Conservation (phyloP, 2,888 invertebrate genomes). For the Thyatira batis region DNA sequence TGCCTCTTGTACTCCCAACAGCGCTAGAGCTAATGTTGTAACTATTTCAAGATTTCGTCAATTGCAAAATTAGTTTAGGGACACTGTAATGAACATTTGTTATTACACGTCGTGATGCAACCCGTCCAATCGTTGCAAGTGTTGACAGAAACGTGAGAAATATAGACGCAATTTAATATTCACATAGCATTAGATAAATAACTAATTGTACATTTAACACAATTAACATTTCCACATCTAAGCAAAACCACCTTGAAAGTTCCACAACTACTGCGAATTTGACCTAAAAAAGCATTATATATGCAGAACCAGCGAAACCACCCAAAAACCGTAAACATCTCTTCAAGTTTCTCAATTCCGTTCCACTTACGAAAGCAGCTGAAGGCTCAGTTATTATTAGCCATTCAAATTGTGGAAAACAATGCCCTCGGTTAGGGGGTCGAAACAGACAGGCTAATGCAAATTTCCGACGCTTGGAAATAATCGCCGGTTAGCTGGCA, state of each 20-base stretch:
- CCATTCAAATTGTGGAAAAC: constrained; percentile 69
- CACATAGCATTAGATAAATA: neutral
- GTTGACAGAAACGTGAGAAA: neutral
- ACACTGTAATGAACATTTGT: neutral
- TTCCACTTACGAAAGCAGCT: constrained; percentile 69
- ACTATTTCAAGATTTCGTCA: neutral
- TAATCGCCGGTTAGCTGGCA: constrained; percentile 52
- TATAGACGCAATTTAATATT: neutral
- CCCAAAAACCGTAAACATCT: constrained; percentile 51
- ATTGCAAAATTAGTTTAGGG: neutral
- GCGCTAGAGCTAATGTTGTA: neutral
- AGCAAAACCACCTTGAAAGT: neutral
- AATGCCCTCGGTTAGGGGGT: constrained; percentile 69
- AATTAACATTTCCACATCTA: neutral
- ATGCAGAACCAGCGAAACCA: constrained; percentile 34
- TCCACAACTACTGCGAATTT: constrained; percentile 15
- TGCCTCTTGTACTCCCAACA: neutral
- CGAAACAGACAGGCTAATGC: constrained; percentile 61
- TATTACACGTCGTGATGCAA: neutral
- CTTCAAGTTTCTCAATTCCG: constrained; percentile 59
- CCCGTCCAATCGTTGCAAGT: neutral
- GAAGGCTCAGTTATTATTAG: constrained; percentile 63
- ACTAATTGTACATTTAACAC: neutral
- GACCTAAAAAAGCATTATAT: constrained; percentile 38
- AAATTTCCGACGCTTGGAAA: constrained; percentile 63